A percentile compares a stretch with the other conserved stretches of the same genome.
Conservation (phyloP, 1,140 invertebrate genomes). For the Caenorhabditis tropicalis region DNA sequence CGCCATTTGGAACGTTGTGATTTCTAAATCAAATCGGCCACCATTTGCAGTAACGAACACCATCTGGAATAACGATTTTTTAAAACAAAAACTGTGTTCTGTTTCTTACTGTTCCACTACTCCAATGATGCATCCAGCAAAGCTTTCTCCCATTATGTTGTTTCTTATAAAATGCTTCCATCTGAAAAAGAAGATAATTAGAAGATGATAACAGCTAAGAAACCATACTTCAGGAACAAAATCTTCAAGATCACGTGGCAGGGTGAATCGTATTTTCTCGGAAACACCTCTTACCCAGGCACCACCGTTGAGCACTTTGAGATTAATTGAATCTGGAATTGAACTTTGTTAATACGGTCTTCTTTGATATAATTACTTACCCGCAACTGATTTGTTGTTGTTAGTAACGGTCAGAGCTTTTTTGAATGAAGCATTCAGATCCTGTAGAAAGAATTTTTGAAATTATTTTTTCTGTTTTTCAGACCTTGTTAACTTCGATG, state of each 20-base stretch:
- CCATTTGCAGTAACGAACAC: constrained; percentile 85
- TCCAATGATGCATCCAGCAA: constrained; percentile 99
- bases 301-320: constrained; percentile 94
- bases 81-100: neutral
- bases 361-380: constrained; percentile 12
- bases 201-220: neutral
- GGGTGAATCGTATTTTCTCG: constrained; percentile 31
- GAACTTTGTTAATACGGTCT: constrained; percentile 20
- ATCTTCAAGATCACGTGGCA: constrained; percentile 13
- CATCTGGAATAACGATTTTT: constrained; percentile 77
- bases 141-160: constrained; percentile 97
- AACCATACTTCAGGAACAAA: neutral
- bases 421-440: constrained; percentile 80
- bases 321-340: constrained; percentile 75
- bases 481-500: constrained; percentile 90
- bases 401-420: constrained; percentile 69
- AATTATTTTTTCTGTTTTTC: neutral
- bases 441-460: constrained; percentile 69
- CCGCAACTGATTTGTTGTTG: constrained; percentile 60
- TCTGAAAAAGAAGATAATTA: constrained; percentile 86
- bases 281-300: constrained; percentile 87
- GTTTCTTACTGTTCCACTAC: constrained; percentile 86
- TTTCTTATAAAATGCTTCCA: constrained; percentile 79
- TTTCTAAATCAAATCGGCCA: constrained; percentile 94
- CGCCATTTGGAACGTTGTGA: constrained; percentile 99